Percentiles rank a stretch among this genome's conserved stretches.
Evolutionary conservation across 2,113 vertebrate genomes (phyloP).

Genomic region (Coregonus clupeaformis): DNA sequence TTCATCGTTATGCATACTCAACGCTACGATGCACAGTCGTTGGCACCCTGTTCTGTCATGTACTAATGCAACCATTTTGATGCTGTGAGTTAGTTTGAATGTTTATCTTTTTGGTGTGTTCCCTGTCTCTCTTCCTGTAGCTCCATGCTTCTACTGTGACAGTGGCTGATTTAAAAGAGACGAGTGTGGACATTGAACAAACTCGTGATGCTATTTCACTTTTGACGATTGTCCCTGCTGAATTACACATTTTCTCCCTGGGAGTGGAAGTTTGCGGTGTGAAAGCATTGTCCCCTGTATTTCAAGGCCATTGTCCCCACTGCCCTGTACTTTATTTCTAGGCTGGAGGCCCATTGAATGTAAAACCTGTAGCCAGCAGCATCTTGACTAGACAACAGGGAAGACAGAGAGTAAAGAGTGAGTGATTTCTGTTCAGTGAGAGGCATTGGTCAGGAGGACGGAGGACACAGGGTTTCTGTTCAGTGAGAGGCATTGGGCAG

Average conservation of each 20-base stretch:
- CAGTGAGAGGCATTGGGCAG: too few relatives aligned
- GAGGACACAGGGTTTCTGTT: too few relatives aligned
- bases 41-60: constrained; percentile 25
- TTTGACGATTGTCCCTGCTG: background rate
- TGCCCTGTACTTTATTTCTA: constrained; percentile 41
- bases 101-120: background rate
- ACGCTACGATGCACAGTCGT: constrained; percentile 25
- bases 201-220: background rate
- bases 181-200: constrained; percentile 12
- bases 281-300: constrained; percentile 28
- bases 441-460: background rate
- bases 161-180: background rate
- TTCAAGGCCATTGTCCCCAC: background rate
- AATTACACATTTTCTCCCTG: constrained; percentile 4
- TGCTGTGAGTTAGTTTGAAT: background rate
- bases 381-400: constrained; percentile 55
- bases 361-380: constrained; percentile 57
- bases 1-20: constrained; percentile 20
- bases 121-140: background rate
- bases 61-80: background rate
- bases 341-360: constrained; percentile 46
- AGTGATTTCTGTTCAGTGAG: constrained; percentile 26
- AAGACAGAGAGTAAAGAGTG: constrained; percentile 49
- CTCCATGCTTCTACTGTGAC: background rate
- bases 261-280: constrained; percentile 21